Conservation (phyloP, 2,888 invertebrate species). For the Ephialtes manifestator region DNA sequence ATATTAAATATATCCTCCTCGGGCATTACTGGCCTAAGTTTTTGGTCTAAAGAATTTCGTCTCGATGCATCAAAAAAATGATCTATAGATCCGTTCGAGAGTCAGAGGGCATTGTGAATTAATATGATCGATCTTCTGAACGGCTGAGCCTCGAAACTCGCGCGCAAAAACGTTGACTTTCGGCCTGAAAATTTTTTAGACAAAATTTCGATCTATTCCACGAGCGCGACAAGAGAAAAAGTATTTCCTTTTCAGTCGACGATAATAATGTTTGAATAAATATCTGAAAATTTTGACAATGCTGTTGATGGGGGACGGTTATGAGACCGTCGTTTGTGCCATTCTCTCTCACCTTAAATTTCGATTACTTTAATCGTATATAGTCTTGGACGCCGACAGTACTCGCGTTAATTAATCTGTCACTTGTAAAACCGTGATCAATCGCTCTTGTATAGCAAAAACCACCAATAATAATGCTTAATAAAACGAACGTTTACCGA, state of each 20-base stretch:
- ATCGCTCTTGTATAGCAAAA: conserved; percentile 10
- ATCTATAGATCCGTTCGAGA: conserved; percentile 69
- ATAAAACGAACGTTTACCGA: conserved; percentile 39
- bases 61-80: conserved; percentile 61
- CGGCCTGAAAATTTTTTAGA: conserved; percentile 35
- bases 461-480: conserved; percentile 43
- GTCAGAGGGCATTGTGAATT: conserved; percentile 46
- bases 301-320: conserved; percentile 28
- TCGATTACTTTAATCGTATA: conserved; percentile 26
- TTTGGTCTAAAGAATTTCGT: conserved; percentile 76
- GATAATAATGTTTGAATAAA: conserved; percentile 11
- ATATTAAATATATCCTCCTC: conserved; percentile 65
- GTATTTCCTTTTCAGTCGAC: conserved; percentile 19
- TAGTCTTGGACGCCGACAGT: conserved; percentile 61
- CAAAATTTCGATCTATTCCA: conserved; percentile 36
- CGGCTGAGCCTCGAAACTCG: conserved; percentile 65
- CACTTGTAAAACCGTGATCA: background rate
- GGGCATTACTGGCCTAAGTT: conserved; percentile 72
- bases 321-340: conserved; percentile 25
- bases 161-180: conserved; percentile 50
- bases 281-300: conserved; percentile 14
- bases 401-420: conserved; percentile 21
- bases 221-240: conserved; percentile 28
- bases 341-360: conserved; percentile 34
- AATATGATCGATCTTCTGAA: conserved; percentile 72